These are phyloP conservation scores for Champsocephalus esox DNA, from an alignment of 2,797 vertebrate genomes.

Conservation along the genomic window DNA sequence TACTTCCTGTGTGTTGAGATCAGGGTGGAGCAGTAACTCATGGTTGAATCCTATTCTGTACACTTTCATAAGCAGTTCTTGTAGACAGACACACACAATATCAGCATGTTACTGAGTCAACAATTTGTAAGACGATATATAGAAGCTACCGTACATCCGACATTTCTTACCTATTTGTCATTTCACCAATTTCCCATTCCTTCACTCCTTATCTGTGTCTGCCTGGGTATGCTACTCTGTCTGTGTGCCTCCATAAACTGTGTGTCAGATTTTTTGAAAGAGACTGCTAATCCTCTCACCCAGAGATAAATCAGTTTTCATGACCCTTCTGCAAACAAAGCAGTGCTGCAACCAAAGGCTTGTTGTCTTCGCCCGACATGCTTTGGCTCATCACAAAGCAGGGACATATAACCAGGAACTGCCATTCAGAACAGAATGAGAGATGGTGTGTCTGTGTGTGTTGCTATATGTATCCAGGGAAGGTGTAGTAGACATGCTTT, in stretches of 20 bases:
- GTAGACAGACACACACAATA: not conserved
- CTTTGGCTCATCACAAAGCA: slow-evolving; percentile 28
- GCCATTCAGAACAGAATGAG: slow-evolving; percentile 39
- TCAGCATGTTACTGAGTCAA: slow-evolving; percentile 14
- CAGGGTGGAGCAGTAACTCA: slow-evolving; percentile 10
- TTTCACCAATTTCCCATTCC: not conserved
- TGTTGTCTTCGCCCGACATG: slow-evolving; percentile 40
- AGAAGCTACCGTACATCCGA: not conserved
- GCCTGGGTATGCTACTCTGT: not conserved
- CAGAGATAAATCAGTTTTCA: slow-evolving; percentile 44
- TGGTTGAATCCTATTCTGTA: slow-evolving; percentile 9
- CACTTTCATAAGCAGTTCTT: not conserved
- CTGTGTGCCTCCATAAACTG: slow-evolving; percentile 5
- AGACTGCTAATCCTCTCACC: slow-evolving; percentile 35
- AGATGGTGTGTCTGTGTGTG: slow-evolving; percentile 32
- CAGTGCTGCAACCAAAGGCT: slow-evolving; percentile 28
- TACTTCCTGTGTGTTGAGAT: slow-evolving; percentile 30
- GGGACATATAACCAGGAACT: slow-evolving; percentile 41
- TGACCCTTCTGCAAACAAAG: slow-evolving; percentile 44
- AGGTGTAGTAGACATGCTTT: slow-evolving; percentile 46
- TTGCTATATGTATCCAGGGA: slow-evolving; percentile 56
- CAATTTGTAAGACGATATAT: not conserved
- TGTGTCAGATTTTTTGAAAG: slow-evolving; percentile 16
- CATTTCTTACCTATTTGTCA: not conserved
- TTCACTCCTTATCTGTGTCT: not conserved